These are phyloP conservation scores for Ectemnius lituratus DNA, from an alignment of 2,888 invertebrate species.

Conservation along the genomic window DNA sequence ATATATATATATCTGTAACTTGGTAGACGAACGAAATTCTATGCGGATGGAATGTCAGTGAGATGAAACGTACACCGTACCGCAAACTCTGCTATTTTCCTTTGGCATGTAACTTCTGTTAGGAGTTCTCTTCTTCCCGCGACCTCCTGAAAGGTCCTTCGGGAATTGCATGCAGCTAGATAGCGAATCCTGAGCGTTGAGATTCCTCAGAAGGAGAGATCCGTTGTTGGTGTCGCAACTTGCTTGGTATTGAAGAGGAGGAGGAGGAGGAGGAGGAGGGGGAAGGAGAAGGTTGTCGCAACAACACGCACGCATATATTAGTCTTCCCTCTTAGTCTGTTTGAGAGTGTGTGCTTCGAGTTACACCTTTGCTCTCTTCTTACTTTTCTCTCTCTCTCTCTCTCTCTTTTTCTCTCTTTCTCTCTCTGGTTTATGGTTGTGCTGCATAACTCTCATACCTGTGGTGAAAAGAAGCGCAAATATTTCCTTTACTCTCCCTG, in stretches of 20 bases:
- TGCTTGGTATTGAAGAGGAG: too few relatives aligned
- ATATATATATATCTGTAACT: too few relatives aligned
- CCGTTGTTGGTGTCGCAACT: conserved; percentile 40
- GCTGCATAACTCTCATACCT: background rate
- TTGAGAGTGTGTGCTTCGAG: background rate
- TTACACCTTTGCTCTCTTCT: conserved; percentile 15
- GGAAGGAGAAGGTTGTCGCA: conserved; percentile 28
- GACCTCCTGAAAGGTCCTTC: conserved; percentile 9
- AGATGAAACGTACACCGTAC: too few relatives aligned
- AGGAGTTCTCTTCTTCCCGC: conserved; percentile 18
- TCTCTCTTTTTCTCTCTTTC: background rate
- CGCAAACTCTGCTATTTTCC: too few relatives aligned
- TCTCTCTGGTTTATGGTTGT: background rate
- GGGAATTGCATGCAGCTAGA: conserved; percentile 31
- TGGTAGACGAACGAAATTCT: too few relatives aligned
- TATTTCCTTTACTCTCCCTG: background rate
- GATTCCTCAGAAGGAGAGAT: conserved; percentile 51
- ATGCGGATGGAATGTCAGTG: too few relatives aligned
- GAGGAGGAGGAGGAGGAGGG: too few relatives aligned
- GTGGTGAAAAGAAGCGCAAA: conserved; percentile 9
- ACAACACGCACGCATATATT: conserved; percentile 35
- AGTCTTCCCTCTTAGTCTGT: conserved; percentile 15
- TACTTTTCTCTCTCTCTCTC: background rate
- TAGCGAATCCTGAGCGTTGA: conserved; percentile 15
- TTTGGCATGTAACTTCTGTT: too few relatives aligned